Evolutionary conservation across 2,797 vertebrate species (phyloP).

Genomic region (Staurois parvus): DNA sequence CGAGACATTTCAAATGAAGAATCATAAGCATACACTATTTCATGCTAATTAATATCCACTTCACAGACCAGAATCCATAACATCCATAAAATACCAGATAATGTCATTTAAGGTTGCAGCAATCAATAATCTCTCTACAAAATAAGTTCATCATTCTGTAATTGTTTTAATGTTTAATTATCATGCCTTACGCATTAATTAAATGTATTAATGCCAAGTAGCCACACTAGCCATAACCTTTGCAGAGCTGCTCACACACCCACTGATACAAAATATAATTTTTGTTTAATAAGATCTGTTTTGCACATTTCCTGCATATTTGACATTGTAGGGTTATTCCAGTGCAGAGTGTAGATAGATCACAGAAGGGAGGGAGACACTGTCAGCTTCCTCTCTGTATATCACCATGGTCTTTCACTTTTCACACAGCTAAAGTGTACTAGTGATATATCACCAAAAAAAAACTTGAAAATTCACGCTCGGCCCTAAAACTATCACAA

Average conservation of each 20-base stretch:
- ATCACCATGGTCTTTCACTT: constrained; percentile 35
- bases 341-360: too few species aligned
- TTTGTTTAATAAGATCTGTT: constrained; percentile 15
- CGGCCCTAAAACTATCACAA: too few species aligned
- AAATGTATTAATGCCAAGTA: constrained; percentile 27
- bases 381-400: constrained; percentile 33
- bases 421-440: constrained; percentile 39
- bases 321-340: constrained; percentile 11
- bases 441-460: too few species aligned
- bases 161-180: constrained; percentile 25
- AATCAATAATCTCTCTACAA: constrained; percentile 32
- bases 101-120: constrained; percentile 19
- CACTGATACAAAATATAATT: constrained; percentile 19
- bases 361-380: too few species aligned
- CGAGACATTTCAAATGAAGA: neutral
- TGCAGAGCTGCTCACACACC: neutral
- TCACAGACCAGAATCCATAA: neutral
- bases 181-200: constrained; percentile 29
- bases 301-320: constrained; percentile 25
- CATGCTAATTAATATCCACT: neutral
- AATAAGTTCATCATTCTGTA: constrained; percentile 16
- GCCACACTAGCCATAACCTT: constrained; percentile 18
- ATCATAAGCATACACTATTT: neutral
- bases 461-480: too few species aligned
- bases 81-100: constrained; percentile 36